Evolutionary conservation across 1,140 invertebrate species (phyloP).

Genomic region (Macrocentrus cingulum): DNA sequence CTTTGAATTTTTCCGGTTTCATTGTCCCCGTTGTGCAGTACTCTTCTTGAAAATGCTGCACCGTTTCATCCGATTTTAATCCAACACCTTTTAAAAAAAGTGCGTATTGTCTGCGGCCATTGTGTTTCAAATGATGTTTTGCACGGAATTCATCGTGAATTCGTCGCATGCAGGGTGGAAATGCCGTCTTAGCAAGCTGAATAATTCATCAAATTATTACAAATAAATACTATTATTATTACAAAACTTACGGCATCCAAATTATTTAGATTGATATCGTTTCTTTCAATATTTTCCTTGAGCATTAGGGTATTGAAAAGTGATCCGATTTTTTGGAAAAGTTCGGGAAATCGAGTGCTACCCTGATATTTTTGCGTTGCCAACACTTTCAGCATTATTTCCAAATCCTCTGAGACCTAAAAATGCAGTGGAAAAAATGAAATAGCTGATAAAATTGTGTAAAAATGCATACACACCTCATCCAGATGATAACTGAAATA

Average conservation of each 20-base stretch:
- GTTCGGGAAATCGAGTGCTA: no score
- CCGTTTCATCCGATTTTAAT: neutral
- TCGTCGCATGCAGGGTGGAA: slow-evolving; percentile 10
- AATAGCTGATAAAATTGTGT: neutral
- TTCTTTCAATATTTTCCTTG: no score
- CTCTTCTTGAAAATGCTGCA: neutral
- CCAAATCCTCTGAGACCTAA: no score
- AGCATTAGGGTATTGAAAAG: no score
- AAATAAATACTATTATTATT: neutral
- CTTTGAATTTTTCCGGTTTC: neutral
- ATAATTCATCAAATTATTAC: neutral
- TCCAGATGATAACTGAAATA: neutral
- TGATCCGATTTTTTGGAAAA: no score
- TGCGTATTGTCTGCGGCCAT: neutral
- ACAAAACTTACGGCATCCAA: neutral
- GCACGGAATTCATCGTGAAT: neutral
- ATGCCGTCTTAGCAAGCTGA: neutral
- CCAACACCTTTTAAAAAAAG: slow-evolving; percentile 8
- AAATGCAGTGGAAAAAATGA: slow-evolving; percentile 1
- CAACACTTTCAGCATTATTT: no score
- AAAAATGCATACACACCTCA: neutral
- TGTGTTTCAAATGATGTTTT: slow-evolving; percentile 12
- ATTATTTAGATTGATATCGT: neutral
- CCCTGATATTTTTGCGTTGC: no score
- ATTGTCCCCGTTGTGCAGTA: neutral